Percentiles rank a stretch among this genome's conserved stretches.
Conservation (phyloP, 2,113 vertebrate species). For the Casuarius casuarius region DNA sequence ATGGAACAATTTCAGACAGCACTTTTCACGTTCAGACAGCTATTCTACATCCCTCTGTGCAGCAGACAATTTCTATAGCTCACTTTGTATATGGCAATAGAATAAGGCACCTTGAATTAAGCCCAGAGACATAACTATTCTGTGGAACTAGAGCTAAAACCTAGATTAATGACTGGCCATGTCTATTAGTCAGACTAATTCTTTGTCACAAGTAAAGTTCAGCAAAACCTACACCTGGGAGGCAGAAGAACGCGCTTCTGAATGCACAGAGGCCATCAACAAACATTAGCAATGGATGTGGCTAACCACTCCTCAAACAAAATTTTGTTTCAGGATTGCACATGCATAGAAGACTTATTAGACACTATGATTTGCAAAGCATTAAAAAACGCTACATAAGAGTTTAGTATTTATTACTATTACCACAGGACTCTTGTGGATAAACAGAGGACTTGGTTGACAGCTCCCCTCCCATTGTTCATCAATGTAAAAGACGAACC, state of each 20-base stretch:
- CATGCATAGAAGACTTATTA: neutral
- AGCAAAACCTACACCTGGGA: neutral
- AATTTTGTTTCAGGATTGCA: accelerated
- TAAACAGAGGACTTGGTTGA: neutral
- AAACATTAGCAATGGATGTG: neutral
- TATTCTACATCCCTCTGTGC: neutral
- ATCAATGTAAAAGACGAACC: neutral
- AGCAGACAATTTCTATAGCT: neutral
- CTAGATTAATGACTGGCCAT: neutral
- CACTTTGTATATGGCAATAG: neutral
- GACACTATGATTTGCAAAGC: neutral
- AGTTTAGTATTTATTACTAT: neutral
- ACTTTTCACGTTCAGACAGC: neutral
- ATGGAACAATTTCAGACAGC: neutral
- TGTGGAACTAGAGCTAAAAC: neutral
- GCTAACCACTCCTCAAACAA: neutral
- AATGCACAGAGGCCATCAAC: neutral
- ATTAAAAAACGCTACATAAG: neutral
- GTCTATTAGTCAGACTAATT: neutral
- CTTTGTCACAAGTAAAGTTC: neutral
- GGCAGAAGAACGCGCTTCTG: neutral
- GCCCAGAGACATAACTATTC: accelerated
- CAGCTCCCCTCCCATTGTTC: neutral
- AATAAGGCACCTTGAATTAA: neutral
- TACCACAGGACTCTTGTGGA: neutral